These are phyloP conservation scores for Champsocephalus gunnari DNA, from an alignment of 2,797 vertebrate genomes.

Conservation along the genomic window DNA sequence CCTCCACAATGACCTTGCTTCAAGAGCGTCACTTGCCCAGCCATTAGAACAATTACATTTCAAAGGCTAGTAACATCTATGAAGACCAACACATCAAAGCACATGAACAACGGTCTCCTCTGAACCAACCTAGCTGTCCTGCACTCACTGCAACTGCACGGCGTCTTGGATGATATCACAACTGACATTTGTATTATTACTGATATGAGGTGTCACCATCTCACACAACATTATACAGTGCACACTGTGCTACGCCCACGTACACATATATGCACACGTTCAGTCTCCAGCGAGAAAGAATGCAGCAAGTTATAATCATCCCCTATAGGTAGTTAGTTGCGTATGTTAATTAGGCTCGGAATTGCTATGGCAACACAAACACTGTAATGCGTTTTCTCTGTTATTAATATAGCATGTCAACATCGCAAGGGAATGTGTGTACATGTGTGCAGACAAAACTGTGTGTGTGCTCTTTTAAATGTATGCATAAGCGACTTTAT, in stretches of 20 bases:
- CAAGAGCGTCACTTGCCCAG: conserved; percentile 22
- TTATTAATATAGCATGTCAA: conserved; percentile 64
- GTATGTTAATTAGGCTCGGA: conserved; percentile 65
- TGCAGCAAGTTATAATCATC: conserved; percentile 61
- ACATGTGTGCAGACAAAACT: conserved; percentile 24
- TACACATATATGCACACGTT: conserved; percentile 33
- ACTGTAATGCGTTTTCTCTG: conserved; percentile 56
- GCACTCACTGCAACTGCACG: neutral
- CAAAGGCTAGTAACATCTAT: conserved; percentile 44
- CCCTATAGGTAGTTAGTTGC: conserved; percentile 45
- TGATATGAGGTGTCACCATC: conserved; percentile 3
- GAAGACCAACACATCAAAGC: conserved; percentile 46
- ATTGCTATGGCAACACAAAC: conserved; percentile 63
- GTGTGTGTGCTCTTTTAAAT: conserved; percentile 40
- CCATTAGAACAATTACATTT: conserved; percentile 45
- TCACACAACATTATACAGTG: conserved; percentile 7
- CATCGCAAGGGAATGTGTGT: conserved; percentile 45
- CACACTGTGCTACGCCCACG: conserved; percentile 20
- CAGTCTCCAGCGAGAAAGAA: conserved; percentile 27
- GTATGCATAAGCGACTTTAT: conserved; percentile 19
- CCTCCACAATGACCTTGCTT: conserved; percentile 29
- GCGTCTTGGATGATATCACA: conserved; percentile 18
- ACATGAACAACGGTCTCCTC: conserved; percentile 12
- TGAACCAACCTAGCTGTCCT: conserved; percentile 23
- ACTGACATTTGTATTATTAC: conserved; percentile 29